phyloP scores from a whole-genome alignment of 1,140 invertebrate species.

The Apolygus lucorum region DNA sequence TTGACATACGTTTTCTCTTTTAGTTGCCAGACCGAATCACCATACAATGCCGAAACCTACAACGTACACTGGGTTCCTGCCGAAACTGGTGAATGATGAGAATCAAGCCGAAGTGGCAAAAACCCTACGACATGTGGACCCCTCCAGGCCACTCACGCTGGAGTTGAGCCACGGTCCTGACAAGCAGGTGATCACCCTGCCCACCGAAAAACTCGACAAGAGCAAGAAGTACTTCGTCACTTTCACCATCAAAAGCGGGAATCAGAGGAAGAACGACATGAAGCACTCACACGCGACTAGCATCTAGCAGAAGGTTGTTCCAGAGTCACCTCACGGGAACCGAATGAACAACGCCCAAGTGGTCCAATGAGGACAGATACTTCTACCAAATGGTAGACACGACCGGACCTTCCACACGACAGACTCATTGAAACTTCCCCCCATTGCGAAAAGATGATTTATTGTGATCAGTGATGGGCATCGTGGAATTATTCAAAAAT shows the following conservation, averaged over 20 bases:
- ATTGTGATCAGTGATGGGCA: background rate
- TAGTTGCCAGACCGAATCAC: slow-evolving; percentile 62
- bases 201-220: slow-evolving; percentile 71
- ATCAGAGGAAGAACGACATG: slow-evolving; percentile 21
- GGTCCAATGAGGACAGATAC: background rate
- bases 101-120: slow-evolving; percentile 28
- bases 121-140: slow-evolving; percentile 37
- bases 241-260: slow-evolving; percentile 67
- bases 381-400: background rate
- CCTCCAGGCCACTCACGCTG: slow-evolving; percentile 48
- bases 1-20: slow-evolving; percentile 34
- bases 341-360: background rate
- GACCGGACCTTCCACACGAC: background rate
- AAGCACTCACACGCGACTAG: slow-evolving; percentile 28
- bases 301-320: slow-evolving; percentile 21
- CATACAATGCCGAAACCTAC: slow-evolving; percentile 60
- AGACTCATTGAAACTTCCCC: background rate
- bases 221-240: slow-evolving; percentile 84
- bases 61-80: slow-evolving; percentile 43
- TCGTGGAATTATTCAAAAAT: too few species aligned
- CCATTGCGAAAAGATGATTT: background rate
- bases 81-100: slow-evolving; percentile 48
- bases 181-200: slow-evolving; percentile 73
- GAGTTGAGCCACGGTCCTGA: slow-evolving; percentile 70
- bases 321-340: background rate